phyloP scores from a whole-genome alignment of 1,140 invertebrate species.

The Diprion similis region DNA sequence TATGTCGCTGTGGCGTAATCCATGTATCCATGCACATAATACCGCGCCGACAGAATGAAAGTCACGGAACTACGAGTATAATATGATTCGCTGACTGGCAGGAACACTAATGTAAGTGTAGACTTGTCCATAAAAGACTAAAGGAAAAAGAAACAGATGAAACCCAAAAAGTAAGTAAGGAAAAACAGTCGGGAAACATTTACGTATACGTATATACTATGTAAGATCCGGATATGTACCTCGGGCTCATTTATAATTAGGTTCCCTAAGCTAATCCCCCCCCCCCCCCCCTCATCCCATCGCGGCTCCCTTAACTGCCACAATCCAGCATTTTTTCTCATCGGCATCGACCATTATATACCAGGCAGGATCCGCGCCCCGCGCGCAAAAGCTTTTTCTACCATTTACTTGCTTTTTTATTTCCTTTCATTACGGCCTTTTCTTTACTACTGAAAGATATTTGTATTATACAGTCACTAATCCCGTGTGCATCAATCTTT shows the following conservation, averaged over 20 bases:
- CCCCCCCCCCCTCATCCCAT: not conserved
- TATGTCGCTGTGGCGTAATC: not conserved
- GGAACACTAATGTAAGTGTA: not conserved
- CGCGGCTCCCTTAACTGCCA: not conserved
- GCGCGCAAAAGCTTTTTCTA: no score
- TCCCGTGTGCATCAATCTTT: no score
- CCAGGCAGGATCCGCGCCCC: no score
- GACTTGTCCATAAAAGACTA: no score
- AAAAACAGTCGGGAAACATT: not conserved
- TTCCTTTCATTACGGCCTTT: no score
- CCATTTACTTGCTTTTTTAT: no score
- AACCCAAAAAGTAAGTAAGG: no score
- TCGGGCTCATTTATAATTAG: not conserved
- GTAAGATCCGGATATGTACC: not conserved
- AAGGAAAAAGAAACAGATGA: no score
- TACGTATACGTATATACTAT: not conserved
- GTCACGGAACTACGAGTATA: not conserved
- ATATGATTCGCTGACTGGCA: not conserved
- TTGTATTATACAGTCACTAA: no score
- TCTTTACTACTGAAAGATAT: no score
- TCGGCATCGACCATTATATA: no score
- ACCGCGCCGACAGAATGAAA: not conserved
- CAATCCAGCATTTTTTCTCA: no score
- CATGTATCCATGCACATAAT: not conserved
- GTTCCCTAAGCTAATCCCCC: not conserved